Conservation (phyloP, 2,888 invertebrate genomes). For the Incurvaria masculella region DNA sequence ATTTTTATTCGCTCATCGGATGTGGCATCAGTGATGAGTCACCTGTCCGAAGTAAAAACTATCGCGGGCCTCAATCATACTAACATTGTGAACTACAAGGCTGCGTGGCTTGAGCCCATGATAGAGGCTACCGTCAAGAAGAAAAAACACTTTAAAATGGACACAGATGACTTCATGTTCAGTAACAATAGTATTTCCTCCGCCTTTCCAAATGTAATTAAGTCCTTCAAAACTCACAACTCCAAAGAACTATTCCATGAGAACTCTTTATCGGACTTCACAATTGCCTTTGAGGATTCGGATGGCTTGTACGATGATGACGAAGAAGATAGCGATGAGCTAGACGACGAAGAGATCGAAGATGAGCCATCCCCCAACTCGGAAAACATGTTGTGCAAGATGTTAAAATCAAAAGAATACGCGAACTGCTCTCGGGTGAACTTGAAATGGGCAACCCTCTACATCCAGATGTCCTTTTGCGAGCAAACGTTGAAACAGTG, state of each 20-base stretch:
- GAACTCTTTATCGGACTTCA: conserved; percentile 38
- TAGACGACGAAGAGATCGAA: conserved; percentile 25
- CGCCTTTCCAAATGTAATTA: conserved; percentile 38
- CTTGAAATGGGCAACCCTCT: conserved; percentile 66
- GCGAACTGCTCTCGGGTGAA: conserved; percentile 46
- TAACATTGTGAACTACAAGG: conserved; percentile 80
- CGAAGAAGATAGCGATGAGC: conserved; percentile 28
- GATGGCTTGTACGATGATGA: conserved; percentile 28
- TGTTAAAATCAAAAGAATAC: conserved; percentile 28
- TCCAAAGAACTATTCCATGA: conserved; percentile 38
- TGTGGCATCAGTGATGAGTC: conserved; percentile 60
- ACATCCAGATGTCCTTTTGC: conserved; percentile 83
- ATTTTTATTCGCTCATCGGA: conserved; percentile 63
- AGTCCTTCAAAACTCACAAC: conserved; percentile 47
- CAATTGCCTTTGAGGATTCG: conserved; percentile 41
- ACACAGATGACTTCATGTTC: conserved; percentile 33
- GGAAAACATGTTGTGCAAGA: conserved; percentile 36
- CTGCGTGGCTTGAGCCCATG: conserved; percentile 75
- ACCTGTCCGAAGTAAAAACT: conserved; percentile 75
- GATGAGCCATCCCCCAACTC: neutral
- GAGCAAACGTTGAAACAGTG: conserved; percentile 73
- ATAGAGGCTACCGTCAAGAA: conserved; percentile 42
- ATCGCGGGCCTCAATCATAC: conserved; percentile 74
- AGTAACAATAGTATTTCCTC: conserved; percentile 30
- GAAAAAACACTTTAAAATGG: conserved; percentile 35